These are phyloP conservation scores for Ammodytes dubius DNA, from an alignment of 2,113 vertebrate genomes.

Conservation along the genomic window DNA sequence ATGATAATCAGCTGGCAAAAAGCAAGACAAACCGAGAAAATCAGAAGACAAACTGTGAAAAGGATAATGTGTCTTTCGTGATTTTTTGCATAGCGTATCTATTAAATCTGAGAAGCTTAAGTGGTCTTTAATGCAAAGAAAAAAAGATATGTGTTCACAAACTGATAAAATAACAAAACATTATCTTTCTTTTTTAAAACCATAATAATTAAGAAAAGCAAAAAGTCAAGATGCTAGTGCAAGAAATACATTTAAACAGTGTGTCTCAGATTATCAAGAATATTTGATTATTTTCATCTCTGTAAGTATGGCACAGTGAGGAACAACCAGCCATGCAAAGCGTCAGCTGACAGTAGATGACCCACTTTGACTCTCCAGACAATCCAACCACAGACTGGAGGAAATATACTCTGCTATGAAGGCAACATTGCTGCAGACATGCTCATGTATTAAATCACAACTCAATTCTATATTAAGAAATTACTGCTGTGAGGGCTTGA, in stretches of 20 bases:
- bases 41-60: not conserved
- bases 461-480: conserved; percentile 26
- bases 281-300: not conserved
- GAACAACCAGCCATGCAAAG: conserved; percentile 15
- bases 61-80: not conserved
- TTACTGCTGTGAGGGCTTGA: not conserved
- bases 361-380: conserved; percentile 55
- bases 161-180: not conserved
- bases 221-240: not conserved
- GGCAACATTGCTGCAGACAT: conserved; percentile 22
- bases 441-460: conserved; percentile 36
- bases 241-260: not conserved
- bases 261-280: not conserved
- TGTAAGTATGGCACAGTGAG: not conserved
- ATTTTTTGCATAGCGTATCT: not conserved
- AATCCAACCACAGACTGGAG: conserved; percentile 26
- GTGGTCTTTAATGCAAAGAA: not conserved
- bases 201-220: not conserved
- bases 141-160: not conserved
- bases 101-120: not conserved
- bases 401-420: conserved; percentile 28
- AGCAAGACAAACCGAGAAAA: not conserved
- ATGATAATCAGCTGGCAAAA: not conserved
- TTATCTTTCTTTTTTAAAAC: not conserved
- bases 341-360: conserved; percentile 38